A percentile compares a stretch with the other conserved stretches of the same genome.
These are phyloP conservation scores for Lamprotornis superbus DNA, from an alignment of 2,113 vertebrate species.

Conservation along the genomic window DNA sequence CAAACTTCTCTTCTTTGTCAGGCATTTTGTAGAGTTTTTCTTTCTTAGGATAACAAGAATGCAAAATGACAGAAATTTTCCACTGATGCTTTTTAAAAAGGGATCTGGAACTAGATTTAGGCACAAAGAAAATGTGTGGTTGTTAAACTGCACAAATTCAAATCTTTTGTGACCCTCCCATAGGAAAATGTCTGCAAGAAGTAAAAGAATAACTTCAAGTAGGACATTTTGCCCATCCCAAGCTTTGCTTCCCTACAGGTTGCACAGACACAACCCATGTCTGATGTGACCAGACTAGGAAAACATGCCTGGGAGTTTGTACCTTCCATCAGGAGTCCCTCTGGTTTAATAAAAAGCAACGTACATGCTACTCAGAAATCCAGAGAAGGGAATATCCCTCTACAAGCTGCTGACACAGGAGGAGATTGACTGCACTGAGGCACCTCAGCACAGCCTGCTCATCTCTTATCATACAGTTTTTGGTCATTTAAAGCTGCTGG, in stretches of 20 bases:
- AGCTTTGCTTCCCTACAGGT: background rate
- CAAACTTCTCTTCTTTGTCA: background rate
- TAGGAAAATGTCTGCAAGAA: background rate
- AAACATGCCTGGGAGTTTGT: background rate
- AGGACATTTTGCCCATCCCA: background rate
- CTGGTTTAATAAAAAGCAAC: background rate
- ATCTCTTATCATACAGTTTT: background rate
- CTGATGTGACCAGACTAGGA: background rate
- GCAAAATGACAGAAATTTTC: background rate
- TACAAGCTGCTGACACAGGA: background rate
- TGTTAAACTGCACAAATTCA: background rate
- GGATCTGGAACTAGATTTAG: background rate
- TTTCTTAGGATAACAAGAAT: background rate
- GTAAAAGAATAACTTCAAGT: background rate
- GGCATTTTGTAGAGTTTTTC: background rate
- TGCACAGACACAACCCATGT: background rate
- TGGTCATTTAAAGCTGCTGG: background rate
- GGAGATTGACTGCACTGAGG: background rate
- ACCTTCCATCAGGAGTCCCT: background rate
- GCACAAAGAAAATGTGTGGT: background rate
- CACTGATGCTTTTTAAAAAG: background rate
- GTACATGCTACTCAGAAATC: accelerated
- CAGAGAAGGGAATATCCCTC: background rate
- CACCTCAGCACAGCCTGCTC: background rate
- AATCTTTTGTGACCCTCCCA: background rate